Evolutionary conservation across 1,140 invertebrate species (phyloP).

Genomic region (Philotrypesis tridentata): DNA sequence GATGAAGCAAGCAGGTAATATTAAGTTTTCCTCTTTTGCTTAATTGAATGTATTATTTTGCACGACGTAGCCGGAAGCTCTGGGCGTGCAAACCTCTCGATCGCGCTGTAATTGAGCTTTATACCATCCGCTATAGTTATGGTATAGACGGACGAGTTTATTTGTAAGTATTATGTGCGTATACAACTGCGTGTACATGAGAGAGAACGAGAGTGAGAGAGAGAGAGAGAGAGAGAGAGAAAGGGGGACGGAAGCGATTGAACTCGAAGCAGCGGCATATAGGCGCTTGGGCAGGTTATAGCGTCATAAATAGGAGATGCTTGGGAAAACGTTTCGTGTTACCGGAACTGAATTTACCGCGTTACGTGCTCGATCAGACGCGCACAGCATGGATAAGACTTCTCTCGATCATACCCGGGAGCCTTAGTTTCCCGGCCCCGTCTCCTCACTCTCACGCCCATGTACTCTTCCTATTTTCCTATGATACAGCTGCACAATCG

Average conservation of each 20-base stretch:
- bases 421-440: not conserved
- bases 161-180: not conserved
- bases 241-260: not conserved
- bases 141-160: too few relatives aligned
- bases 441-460: not conserved
- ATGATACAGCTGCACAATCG: constrained; percentile 1
- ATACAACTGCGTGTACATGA: not conserved
- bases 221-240: not conserved
- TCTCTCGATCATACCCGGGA: constrained; percentile 17
- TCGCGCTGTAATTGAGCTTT: constrained; percentile 5
- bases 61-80: not conserved
- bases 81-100: not conserved
- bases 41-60: not conserved
- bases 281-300: constrained; percentile 4
- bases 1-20: not conserved
- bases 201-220: not conserved
- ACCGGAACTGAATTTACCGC: constrained; percentile 39
- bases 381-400: constrained; percentile 33
- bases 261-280: not conserved
- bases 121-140: not conserved
- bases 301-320: constrained; percentile 39
- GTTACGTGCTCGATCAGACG: constrained; percentile 47
- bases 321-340: constrained; percentile 37
- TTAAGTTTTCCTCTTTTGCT: not conserved
- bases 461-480: constrained; percentile 18